Conservation (phyloP, 1,140 invertebrate species). For the Drosophila carrolli region DNA sequence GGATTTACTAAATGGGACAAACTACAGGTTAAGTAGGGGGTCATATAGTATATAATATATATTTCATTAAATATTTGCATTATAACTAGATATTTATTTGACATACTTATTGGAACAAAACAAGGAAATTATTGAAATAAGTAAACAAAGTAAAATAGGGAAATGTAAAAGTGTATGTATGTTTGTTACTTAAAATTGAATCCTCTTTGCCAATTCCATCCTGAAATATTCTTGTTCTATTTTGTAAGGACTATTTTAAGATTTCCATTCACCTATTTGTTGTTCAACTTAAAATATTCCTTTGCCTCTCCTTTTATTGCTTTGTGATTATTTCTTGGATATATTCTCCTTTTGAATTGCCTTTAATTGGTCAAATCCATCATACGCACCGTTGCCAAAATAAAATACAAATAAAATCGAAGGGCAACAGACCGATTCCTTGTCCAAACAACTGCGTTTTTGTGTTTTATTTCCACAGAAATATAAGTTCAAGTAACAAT, state of each 20-base stretch:
- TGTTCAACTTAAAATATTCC: background rate
- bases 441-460: background rate
- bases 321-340: background rate
- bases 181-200: too few relatives aligned
- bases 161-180: too few relatives aligned
- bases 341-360: background rate
- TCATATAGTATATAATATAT: conserved; percentile 2
- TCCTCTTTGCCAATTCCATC: too few relatives aligned
- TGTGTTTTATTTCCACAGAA: background rate
- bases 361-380: background rate
- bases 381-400: conserved; percentile 1
- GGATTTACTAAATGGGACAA: conserved; percentile 12
- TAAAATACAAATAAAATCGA: background rate
- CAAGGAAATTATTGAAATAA: background rate
- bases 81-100: background rate
- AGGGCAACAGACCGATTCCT: background rate
- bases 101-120: background rate
- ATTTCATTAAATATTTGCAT: background rate
- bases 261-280: too few relatives aligned
- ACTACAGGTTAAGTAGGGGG: conserved; percentile 15
- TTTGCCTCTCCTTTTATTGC: background rate
- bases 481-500: background rate
- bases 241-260: too few relatives aligned
- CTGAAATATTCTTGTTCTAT: too few relatives aligned
- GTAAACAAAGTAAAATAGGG: background rate